Evolutionary conservation across 2,113 vertebrate species (phyloP).

Genomic region (Nanger granti): DNA sequence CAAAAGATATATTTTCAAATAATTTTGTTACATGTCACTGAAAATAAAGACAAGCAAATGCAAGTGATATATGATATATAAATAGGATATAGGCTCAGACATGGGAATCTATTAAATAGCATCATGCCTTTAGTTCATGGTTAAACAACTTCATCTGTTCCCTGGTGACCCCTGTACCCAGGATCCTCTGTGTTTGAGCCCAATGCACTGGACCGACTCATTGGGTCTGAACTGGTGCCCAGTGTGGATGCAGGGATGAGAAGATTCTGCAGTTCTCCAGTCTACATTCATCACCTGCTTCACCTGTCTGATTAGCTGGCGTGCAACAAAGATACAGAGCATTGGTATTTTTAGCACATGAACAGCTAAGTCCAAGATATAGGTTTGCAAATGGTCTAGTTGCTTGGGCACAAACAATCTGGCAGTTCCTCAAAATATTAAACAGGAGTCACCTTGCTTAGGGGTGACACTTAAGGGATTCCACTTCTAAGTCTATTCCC

Average conservation of each 20-base stretch:
- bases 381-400: background rate
- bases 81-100: constrained; percentile 37
- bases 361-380: background rate
- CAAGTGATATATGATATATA: constrained; percentile 35
- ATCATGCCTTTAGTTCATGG: constrained; percentile 19
- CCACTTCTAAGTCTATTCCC: background rate
- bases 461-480: background rate
- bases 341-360: background rate
- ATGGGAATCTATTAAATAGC: constrained; percentile 42
- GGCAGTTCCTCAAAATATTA: background rate
- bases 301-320: constrained; percentile 16
- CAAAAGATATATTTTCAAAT: constrained; percentile 32
- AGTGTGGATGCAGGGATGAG: background rate
- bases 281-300: background rate
- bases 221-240: background rate
- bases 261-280: background rate
- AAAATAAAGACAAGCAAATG: constrained; percentile 46
- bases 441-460: background rate
- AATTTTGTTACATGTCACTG: constrained; percentile 35
- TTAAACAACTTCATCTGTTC: constrained; percentile 61
- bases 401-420: background rate
- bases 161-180: background rate
- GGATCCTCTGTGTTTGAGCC: background rate
- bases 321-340: background rate
- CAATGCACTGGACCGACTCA: background rate